Base-by-base conservation (phyloP, 2,888 invertebrate species). In the Drosophila rubida region DNA sequence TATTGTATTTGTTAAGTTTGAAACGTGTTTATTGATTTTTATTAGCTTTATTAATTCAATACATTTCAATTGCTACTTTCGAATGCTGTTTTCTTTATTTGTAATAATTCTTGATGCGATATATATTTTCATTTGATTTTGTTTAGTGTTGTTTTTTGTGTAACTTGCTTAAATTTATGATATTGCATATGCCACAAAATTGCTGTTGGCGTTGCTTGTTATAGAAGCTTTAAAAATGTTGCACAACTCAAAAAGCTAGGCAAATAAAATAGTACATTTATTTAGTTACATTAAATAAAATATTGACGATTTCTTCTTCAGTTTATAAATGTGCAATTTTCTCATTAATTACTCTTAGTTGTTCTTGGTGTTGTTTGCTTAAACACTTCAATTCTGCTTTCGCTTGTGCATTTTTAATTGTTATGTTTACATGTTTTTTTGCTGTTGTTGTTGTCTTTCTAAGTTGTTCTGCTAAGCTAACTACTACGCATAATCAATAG, bases 171-270 rank as follows among this genome's bases (percentile, higher is more conserved):
- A 86, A 59, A 44, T 59, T 25, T 78, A 78, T 82, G 87, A 82
- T 82, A 82, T 86, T 82, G 87, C 87, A 71, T 86, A 80, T 75
- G 87, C 82, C 82, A 82, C 84, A 68, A 75, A 71, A 72, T 86
- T 72, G 68, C 57, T 70, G 55, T 54, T 64, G 67, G 72, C 48
- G 63, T 49, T 39, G 39, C 16, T 70, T 53, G 57, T 48, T n/a
- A 37, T 61, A 55, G 48, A 77, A 75, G 73, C 70, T 35, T 45
- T 14, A 48, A 54, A 54, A 55, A 66, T 64, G 46, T 72, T 68
- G 77, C 75, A 73, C 65, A 86, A 86, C 65, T 76, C 27, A 80
- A 68, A 59, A 73, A 50, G 67, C 71, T 82, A 61, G 84, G 84
- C 78, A 83, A 84, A 83, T 65, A 54, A 67, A 32, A 44, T 37